Evolutionary conservation across 2,113 vertebrate species (phyloP), one percentile per base, ranked within the genome.

Genomic region (Microtus montanus): DNA sequence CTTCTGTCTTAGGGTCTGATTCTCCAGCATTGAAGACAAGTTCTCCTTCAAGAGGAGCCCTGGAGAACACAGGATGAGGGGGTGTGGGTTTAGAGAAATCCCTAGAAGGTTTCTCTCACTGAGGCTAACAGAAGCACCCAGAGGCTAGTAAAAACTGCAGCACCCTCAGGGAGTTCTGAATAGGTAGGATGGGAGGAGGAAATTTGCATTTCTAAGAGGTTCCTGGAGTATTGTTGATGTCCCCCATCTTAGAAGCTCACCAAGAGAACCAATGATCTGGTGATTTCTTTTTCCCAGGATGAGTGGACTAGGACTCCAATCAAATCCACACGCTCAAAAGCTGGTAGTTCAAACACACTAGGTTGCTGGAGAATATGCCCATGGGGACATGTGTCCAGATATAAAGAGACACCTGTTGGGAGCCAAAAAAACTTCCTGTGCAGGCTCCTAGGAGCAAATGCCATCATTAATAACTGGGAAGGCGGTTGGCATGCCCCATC

Each of bases 281-380:
- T 54, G 19, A 58, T 58, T 58, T 58, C 20, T 58, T 20, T 20
- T 2, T 0, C 2, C 19, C 58, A 58, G 19, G 58, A 58, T 20
- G 58, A 83, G 61, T 64, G 89, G 30, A 70, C 35, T 82, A 78
- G 17, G 12, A 28, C 58, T 87, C 63, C 47, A 61, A 44, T 54
- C 63, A 92, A 92, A 92, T 58, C 61, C 49, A 44, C 15, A 78
- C 44, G 52, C 68, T 86, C 7, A 70, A 86, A 95, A 73, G 28
- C 3, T 54, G 30, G 44, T 0, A 35, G 0, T 64, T 87, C 54
- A 52, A 58, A 58, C 1, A 77, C 19, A n/a, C 24, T 54, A 24
- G 17, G 13, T 9, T 7, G 30, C 12, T 58, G 2, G 22, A 54
- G 68, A 85, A 71, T 80, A 80, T 14, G 2, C 38, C 63, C 15